Evolutionary conservation across 1,140 invertebrate species (phyloP), one percentile per base, ranked within the genome.

Genomic region (Tetraneura akinire): DNA sequence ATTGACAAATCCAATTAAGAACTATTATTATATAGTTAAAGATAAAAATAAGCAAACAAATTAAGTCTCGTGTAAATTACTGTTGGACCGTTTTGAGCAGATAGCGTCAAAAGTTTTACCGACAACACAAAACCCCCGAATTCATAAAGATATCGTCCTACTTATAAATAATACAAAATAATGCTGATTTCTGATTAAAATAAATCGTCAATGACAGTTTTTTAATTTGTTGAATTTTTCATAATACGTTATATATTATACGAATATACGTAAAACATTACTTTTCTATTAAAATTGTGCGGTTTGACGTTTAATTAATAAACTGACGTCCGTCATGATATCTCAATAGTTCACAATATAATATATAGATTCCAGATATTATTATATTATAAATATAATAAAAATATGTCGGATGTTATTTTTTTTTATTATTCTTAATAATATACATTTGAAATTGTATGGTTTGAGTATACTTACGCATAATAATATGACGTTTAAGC

Each of bases 11-110:
- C 55, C 74, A 60, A 78, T 78, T 78, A 78, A 78, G 26, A 47
- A 26, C 74, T 47, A 62, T 78, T 78, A 62, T 78, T 78, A n/a
- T 78, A 60, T 23, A 78, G 37, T 62, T 14, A 16, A 13, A 21
- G 16, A 21, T 45, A 68, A 47, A 78, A 74, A 53, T 49, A 55
- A 74, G 49, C 16, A 23, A 37, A 60, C 74, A 62, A 78, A 78
- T 78, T 55, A 78, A 78, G 74, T 78, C 74, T 78, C 53, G 53
- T 78, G 74, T 45, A 78, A 78, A 78, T 45, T 78, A 78, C 71
- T 78, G 55, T 78, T 60, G 55, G 26, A 42, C 14, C 55, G 74
- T 47, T 57, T 62, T 14, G 55, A 23, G 21, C 53, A 62, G 74
- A 78, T 78, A 78, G 74, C 55, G 74, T 78, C 74, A 78, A 78